Conservation (phyloP, 1,140 invertebrate genomes). For the Tribolium castaneum region DNA sequence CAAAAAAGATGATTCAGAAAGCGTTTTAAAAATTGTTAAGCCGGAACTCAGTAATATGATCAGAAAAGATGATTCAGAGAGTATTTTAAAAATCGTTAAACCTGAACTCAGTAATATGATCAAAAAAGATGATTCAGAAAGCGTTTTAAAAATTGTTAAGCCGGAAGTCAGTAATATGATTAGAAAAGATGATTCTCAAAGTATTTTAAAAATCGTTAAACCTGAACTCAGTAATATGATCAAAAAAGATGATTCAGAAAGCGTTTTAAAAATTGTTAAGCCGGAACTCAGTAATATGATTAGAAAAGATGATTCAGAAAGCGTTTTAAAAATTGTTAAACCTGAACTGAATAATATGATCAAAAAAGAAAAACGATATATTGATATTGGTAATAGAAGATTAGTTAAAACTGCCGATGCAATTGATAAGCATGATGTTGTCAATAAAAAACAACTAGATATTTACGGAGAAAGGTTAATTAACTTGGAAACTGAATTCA, state of each 20-base stretch:
- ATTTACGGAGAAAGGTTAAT: no score
- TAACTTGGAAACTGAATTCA: no score
- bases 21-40: slow-evolving; percentile 45
- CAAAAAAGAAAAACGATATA: slow-evolving; percentile 9
- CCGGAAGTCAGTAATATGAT: slow-evolving; percentile 42
- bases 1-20: slow-evolving; percentile 39
- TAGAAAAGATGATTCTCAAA: slow-evolving; percentile 15
- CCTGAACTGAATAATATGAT: slow-evolving; percentile 42
- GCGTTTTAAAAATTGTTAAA: slow-evolving; percentile 38
- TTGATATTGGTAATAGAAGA: no score
- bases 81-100: slow-evolving; percentile 38
- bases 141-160: slow-evolving; percentile 43
- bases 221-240: slow-evolving; percentile 40
- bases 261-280: slow-evolving; percentile 45
- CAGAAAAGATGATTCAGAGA: slow-evolving; percentile 41
- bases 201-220: neutral
- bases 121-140: slow-evolving; percentile 40
- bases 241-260: slow-evolving; percentile 39
- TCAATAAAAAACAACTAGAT: no score
- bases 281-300: slow-evolving; percentile 42
- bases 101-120: slow-evolving; percentile 43
- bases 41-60: slow-evolving; percentile 42
- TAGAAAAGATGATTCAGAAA: slow-evolving; percentile 41
- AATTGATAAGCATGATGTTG: no score
- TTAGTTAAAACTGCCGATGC: no score